Evolutionary conservation across 2,888 invertebrate genomes (phyloP).

Genomic region (Scelioninae gen. 1): DNA sequence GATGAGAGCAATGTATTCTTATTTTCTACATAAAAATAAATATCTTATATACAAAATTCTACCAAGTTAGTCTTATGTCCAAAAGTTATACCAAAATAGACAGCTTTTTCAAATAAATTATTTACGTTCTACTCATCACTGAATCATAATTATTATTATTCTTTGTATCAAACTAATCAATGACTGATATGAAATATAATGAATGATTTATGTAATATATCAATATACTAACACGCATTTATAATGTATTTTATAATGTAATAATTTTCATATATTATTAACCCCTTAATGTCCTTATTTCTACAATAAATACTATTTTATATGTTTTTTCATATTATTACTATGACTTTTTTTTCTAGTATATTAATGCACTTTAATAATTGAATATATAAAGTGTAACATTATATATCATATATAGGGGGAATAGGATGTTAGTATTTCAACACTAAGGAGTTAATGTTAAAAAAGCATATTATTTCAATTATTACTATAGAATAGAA

Average conservation of each 20-base stretch:
- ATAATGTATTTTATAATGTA: neutral
- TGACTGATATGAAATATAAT: neutral
- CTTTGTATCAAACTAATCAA: neutral
- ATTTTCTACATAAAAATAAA: too few species aligned
- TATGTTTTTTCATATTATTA: too few species aligned
- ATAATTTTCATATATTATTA: constrained; percentile 4
- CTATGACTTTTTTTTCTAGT: too few species aligned
- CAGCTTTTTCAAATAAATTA: neutral
- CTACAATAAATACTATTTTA: neutral
- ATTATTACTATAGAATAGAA: neutral
- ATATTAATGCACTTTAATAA: too few species aligned
- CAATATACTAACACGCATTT: constrained; percentile 6
- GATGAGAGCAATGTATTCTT: neutral
- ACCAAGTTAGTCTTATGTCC: too few species aligned
- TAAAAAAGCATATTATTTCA: constrained; percentile 23
- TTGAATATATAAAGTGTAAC: too few species aligned
- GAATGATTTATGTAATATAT: neutral
- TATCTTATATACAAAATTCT: too few species aligned
- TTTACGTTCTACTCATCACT: neutral
- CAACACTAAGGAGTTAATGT: constrained; percentile 46
- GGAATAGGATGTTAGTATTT: constrained; percentile 28
- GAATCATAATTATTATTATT: neutral
- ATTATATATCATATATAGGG: neutral
- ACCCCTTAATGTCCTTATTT: constrained; percentile 29
- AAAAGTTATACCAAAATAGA: too few species aligned